Conservation (phyloP, 2,888 invertebrate species). For the Palloptera scutellata region DNA sequence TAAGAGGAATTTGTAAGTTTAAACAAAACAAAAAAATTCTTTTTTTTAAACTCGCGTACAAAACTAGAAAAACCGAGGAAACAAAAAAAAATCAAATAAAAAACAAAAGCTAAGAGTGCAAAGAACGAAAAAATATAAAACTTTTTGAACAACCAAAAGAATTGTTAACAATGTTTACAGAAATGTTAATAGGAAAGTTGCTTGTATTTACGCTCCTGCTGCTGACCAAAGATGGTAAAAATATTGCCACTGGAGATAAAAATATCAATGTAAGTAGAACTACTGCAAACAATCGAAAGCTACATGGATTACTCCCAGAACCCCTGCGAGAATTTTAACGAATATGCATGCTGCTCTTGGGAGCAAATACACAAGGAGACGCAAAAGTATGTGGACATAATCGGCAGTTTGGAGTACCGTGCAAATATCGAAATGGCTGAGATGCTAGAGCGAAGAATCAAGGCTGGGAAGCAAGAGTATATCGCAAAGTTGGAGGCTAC, state of each 20-base stretch:
- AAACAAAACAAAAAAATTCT: too few relatives aligned
- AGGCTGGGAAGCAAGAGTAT: conserved; percentile 31
- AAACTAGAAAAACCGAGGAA: too few relatives aligned
- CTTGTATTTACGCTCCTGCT: too few relatives aligned
- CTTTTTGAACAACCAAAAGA: too few relatives aligned
- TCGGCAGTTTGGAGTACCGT: conserved; percentile 37
- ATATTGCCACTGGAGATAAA: background rate
- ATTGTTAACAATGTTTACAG: too few relatives aligned
- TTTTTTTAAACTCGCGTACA: too few relatives aligned
- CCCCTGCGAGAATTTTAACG: conserved; percentile 44
- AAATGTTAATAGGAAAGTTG: too few relatives aligned
- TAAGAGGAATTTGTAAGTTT: too few relatives aligned
- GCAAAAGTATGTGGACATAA: conserved; percentile 35
- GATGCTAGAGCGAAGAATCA: conserved; percentile 23
- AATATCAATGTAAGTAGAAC: conserved; percentile 11
- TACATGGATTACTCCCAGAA: conserved; percentile 33
- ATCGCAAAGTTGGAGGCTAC: conserved; percentile 33
- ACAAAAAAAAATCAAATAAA: too few relatives aligned
- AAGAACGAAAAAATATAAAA: too few relatives aligned
- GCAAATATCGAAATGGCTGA: conserved; percentile 28
- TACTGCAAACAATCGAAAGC: conserved; percentile 34
- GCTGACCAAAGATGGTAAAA: too few relatives aligned
- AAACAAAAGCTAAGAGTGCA: too few relatives aligned
- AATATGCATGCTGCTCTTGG: conserved; percentile 46
- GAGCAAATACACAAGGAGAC: conserved; percentile 30